Evolutionary conservation across 2,888 invertebrate genomes (phyloP), one percentile per base, ranked within the genome.

Genomic region (Drosophila aldrichi): DNA sequence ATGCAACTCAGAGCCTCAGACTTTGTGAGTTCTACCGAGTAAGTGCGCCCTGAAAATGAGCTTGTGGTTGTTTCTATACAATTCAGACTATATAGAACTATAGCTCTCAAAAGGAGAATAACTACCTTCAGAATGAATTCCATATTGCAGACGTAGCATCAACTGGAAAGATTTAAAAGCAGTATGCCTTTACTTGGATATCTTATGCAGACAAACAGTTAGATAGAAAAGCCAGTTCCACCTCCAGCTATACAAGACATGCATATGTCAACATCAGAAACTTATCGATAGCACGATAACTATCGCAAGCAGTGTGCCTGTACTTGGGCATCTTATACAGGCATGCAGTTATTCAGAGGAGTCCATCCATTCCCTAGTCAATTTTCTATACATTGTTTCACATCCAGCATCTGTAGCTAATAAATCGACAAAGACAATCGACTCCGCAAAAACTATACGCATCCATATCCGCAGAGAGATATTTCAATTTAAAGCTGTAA

Each of bases 401-500:
- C 18, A 18, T 18, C 3, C 32, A 49, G 29, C 32, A 32, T 29
- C 5, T 32, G 6, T 20, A 20, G 14, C 49, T 32, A 49, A 49
- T 49, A 49, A 49, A 49, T 49, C 49, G 49, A 49, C 38, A 7
- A 7, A 3, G 25, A 25, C 52, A 54, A 49, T 34, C n/a, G 22
- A 49, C 8, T 49, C 4, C 3, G 14, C 18, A 49, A 34, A 34
- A 49, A 49, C 49, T 20, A 49, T 32, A 49, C 14, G 49, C 32
- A 49, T n/a, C 32, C 49, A 34, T 18, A 20, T 18, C 2, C 22
- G 43, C 22, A 43, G 9, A 43, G 43, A 49, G 49, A 49, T 49
- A 49, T 49, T 49, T 32, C 49, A 49, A 34, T 49, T 49, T 49
- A 49, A 49, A 52, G 9, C 36, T 43, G 40, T 51, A 36, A 25